Conservation (phyloP, 2,113 vertebrate species). For the Bostrychus sinensis region DNA sequence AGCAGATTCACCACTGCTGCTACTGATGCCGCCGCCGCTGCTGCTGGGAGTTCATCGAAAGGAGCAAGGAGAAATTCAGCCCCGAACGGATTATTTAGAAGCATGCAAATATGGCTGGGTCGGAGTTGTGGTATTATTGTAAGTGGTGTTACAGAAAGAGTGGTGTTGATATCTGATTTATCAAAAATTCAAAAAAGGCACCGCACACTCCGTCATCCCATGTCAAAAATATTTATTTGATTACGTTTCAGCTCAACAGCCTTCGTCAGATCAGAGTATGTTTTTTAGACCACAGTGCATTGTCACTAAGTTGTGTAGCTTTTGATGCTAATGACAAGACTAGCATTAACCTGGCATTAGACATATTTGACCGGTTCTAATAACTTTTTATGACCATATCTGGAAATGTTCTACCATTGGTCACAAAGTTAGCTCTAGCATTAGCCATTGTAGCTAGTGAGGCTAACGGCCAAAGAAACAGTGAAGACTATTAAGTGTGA, state of each 20-base stretch:
- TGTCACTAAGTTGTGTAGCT: background rate
- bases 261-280: no score
- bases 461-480: background rate
- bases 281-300: no score
- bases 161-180: no score
- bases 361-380: no score
- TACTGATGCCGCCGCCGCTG: conserved; percentile 8
- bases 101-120: conserved; percentile 40
- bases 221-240: no score
- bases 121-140: conserved; percentile 52
- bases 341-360: no score
- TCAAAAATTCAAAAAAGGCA: no score
- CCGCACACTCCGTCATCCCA: no score
- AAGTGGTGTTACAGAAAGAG: background rate
- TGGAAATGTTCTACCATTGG: background rate
- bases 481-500: no score
- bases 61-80: conserved; percentile 31
- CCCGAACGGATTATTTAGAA: conserved; percentile 44
- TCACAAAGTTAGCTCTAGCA: background rate
- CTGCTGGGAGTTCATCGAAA: conserved; percentile 35
- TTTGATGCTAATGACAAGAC: background rate
- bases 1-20: conserved; percentile 16
- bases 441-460: background rate
- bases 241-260: no score
- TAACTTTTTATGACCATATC: no score